Conservation (phyloP, 2,113 vertebrate species). For the Salvator merianae region DNA sequence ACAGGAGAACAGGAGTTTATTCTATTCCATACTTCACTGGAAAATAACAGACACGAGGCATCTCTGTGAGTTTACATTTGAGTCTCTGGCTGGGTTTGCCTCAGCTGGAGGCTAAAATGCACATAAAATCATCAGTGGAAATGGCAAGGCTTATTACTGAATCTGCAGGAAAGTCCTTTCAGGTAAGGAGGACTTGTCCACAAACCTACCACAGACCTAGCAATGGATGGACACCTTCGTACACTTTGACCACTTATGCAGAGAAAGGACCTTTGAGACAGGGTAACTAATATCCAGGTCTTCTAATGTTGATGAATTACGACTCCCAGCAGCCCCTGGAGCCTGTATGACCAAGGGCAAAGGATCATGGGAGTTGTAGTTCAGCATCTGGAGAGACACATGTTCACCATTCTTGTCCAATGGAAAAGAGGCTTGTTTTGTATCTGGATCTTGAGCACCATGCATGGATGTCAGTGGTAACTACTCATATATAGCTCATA, state of each 20-base stretch:
- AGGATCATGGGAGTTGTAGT: too few relatives aligned
- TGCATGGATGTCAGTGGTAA: too few relatives aligned
- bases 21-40: conserved; percentile 64
- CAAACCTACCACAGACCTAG: not conserved
- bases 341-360: too few relatives aligned
- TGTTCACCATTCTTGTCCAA: too few relatives aligned
- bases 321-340: too few relatives aligned
- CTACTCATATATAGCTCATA: too few relatives aligned
- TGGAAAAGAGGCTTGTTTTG: too few relatives aligned
- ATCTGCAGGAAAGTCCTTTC: not conserved
- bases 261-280: not conserved
- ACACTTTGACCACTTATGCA: not conserved
- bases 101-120: conserved; percentile 39
- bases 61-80: conserved; percentile 49
- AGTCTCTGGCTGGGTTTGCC: conserved; percentile 40
- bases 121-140: conserved; percentile 51
- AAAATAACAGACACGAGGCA: conserved; percentile 58
- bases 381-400: too few relatives aligned
- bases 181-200: not conserved
- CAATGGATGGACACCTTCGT: conserved; percentile 8
- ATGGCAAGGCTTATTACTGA: conserved; percentile 41
- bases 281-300: too few relatives aligned
- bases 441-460: too few relatives aligned
- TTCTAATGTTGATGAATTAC: too few relatives aligned
- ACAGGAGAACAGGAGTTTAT: conserved; percentile 57